These are phyloP conservation scores for Folsomia manolachei DNA, from an alignment of 2,888 invertebrate species.

Conservation along the genomic window DNA sequence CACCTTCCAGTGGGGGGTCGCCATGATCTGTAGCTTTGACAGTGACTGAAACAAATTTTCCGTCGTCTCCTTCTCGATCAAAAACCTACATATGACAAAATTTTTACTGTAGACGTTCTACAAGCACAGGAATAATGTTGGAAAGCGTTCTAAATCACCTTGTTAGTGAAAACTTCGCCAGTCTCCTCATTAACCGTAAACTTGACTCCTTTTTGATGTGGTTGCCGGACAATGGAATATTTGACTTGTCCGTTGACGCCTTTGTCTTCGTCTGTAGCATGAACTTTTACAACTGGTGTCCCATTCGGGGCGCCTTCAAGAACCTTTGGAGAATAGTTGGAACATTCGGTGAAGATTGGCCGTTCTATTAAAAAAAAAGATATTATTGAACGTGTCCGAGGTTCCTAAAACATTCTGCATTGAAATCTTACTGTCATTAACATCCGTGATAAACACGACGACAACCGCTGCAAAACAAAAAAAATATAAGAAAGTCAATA, in stretches of 20 bases:
- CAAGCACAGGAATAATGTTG: not conserved
- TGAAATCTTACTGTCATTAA: slow-evolving; percentile 92
- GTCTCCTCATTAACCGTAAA: slow-evolving; percentile 94
- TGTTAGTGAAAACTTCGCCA: slow-evolving; percentile 57
- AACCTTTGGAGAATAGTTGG: slow-evolving; percentile 87
- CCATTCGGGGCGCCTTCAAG: slow-evolving; percentile 93
- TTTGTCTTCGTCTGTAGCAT: slow-evolving; percentile 93
- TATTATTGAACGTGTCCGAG: too few species aligned
- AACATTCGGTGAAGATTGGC: slow-evolving; percentile 90
- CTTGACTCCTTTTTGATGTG: slow-evolving; percentile 90
- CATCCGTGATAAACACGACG: slow-evolving; percentile 83
- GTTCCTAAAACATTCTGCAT: not conserved
- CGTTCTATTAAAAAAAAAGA: slow-evolving; percentile 65
- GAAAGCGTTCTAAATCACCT: not conserved
- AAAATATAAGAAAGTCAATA: slow-evolving; percentile 62
- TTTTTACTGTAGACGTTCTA: too few species aligned
- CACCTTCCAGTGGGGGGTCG: slow-evolving; percentile 94
- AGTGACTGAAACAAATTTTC: slow-evolving; percentile 92
- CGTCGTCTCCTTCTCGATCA: slow-evolving; percentile 94
- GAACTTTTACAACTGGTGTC: slow-evolving; percentile 82
- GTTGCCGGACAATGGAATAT: slow-evolving; percentile 95
- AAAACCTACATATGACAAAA: slow-evolving; percentile 83
- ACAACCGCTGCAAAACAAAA: not conserved
- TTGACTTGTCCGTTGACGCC: slow-evolving; percentile 93
- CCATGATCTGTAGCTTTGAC: slow-evolving; percentile 98